Evolutionary conservation across 2,113 vertebrate species (phyloP).

Genomic region (Nyctereutes procyonoides): DNA sequence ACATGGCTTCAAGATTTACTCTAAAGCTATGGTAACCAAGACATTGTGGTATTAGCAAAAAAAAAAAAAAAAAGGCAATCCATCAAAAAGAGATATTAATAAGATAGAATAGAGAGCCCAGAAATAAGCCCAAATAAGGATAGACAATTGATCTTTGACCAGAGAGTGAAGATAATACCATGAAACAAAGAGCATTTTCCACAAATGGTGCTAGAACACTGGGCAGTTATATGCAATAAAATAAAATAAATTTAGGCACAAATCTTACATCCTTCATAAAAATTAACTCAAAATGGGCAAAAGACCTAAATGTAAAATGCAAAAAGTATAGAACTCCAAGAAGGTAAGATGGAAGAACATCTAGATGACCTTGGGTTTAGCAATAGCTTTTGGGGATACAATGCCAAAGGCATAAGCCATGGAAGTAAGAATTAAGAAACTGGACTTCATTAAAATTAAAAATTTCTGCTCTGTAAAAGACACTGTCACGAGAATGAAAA

Average conservation of each 20-base stretch:
- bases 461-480: background rate
- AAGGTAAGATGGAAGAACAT: background rate
- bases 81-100: background rate
- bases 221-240: background rate
- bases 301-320: background rate
- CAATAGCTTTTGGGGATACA: background rate
- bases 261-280: background rate
- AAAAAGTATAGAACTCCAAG: background rate
- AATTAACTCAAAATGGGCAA: background rate
- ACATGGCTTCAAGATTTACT: background rate
- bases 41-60: background rate
- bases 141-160: background rate
- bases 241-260: background rate
- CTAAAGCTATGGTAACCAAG: background rate
- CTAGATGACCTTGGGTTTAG: background rate
- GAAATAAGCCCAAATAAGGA: background rate
- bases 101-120: background rate
- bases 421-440: background rate
- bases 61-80: background rate
- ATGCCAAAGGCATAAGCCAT: background rate
- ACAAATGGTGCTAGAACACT: background rate
- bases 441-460: background rate
- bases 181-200: background rate
- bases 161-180: background rate
- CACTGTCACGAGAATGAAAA: background rate